Evolutionary conservation across 2,888 invertebrate genomes (phyloP).

Genomic region (Amblyteles armatorius): DNA sequence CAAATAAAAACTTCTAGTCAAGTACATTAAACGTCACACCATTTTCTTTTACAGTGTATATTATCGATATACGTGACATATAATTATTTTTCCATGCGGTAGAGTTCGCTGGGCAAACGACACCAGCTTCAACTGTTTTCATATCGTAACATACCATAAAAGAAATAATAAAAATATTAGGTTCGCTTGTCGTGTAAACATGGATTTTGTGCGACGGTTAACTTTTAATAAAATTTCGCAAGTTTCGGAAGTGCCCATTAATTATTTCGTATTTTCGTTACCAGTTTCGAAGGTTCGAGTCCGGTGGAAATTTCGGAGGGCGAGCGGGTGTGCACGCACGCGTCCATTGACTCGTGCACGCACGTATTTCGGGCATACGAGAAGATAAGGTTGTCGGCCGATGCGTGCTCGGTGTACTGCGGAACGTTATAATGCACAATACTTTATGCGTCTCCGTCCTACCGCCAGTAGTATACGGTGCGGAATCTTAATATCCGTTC

Average conservation of each 20-base stretch:
- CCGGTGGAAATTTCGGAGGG: neutral
- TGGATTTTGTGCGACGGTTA: neutral
- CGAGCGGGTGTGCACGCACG: constrained; percentile 53
- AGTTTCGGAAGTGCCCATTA: neutral
- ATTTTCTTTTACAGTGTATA: no score
- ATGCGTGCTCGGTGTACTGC: constrained; percentile 36
- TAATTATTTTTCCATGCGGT: no score
- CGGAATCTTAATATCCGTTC: constrained; percentile 73
- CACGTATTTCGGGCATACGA: constrained; percentile 33
- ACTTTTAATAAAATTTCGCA: neutral
- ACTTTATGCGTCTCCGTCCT: neutral
- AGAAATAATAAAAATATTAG: no score
- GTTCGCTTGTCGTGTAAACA: neutral
- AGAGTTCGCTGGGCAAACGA: no score
- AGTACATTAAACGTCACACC: no score
- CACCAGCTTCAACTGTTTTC: no score
- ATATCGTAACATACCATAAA: no score
- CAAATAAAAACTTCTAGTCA: no score
- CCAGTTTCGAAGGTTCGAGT: neutral
- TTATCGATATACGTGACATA: no score
- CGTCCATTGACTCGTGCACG: constrained; percentile 55
- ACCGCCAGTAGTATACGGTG: constrained; percentile 45
- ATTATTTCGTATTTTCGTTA: constrained; percentile 5
- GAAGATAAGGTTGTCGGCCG: constrained; percentile 10
- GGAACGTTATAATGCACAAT: constrained; percentile 1